A percentile compares a stretch with the other conserved stretches of the same genome.
Conservation (phyloP, 2,888 invertebrate genomes). For the Cremastinae sp. region DNA sequence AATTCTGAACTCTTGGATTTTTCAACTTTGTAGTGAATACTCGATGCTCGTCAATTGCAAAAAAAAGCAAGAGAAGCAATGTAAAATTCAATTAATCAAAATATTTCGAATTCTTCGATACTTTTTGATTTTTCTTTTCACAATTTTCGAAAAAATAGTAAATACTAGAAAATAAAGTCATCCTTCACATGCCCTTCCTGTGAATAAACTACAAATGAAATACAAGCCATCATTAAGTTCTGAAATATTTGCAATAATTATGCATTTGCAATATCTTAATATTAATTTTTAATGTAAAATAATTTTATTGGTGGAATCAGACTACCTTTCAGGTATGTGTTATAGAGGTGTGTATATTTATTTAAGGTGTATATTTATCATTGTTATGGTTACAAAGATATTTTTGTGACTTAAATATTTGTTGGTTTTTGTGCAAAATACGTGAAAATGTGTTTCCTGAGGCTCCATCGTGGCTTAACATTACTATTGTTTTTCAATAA, state of each 20-base stretch:
- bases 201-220: slow-evolving; percentile 28
- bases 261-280: slow-evolving; percentile 6
- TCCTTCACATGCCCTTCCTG: slow-evolving; percentile 8
- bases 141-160: not conserved
- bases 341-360: too few species aligned
- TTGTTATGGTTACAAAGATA: not conserved
- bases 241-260: slow-evolving; percentile 23
- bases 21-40: too few species aligned
- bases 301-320: not conserved
- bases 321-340: slow-evolving; percentile 16
- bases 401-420: not conserved
- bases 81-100: too few species aligned
- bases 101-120: too few species aligned
- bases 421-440: slow-evolving; percentile 21
- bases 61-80: too few species aligned
- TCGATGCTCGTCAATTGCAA: too few species aligned
- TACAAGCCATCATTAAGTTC: slow-evolving; percentile 35
- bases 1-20: too few species aligned
- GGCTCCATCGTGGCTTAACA: slow-evolving; percentile 28
- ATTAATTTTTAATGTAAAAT: too few species aligned
- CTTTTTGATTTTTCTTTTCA: too few species aligned
- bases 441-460: slow-evolving; percentile 28
- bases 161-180: not conserved
- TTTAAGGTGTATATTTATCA: too few species aligned
- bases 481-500: too few species aligned